Evolutionary conservation across 1,140 invertebrate species (phyloP).

Genomic region (Drosophila teissieri): DNA sequence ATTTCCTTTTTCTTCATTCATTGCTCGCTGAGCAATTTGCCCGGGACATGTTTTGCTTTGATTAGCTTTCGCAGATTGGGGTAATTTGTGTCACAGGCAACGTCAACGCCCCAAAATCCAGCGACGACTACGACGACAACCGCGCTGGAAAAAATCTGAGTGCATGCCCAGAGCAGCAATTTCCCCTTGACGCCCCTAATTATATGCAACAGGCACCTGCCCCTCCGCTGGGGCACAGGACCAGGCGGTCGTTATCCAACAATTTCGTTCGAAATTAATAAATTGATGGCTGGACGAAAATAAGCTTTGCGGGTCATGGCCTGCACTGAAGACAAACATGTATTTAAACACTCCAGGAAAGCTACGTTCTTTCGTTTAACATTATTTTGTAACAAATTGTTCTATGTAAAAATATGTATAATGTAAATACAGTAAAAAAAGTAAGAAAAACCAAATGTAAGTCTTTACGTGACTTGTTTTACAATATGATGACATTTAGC

Average conservation of each 20-base stretch:
- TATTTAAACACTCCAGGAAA: no score
- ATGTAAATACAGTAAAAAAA: no score
- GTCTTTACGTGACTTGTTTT: no score
- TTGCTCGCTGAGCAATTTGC: slow-evolving; percentile 54
- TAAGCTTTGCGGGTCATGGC: slow-evolving; percentile 39
- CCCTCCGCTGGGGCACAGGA: slow-evolving; percentile 1
- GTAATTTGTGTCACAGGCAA: slow-evolving; percentile 74
- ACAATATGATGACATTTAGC: no score
- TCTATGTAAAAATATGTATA: no score
- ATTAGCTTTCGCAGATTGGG: slow-evolving; percentile 71
- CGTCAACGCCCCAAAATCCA: slow-evolving; percentile 58
- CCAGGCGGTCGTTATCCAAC: slow-evolving; percentile 57
- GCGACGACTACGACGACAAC: background rate
- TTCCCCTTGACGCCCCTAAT: slow-evolving; percentile 52
- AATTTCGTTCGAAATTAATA: slow-evolving; percentile 79
- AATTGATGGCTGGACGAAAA: slow-evolving; percentile 70
- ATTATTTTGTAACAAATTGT: no score
- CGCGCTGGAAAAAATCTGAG: slow-evolving; percentile 26
- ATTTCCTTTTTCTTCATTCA: slow-evolving; percentile 43
- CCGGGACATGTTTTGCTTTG: slow-evolving; percentile 72
- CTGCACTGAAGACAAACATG: slow-evolving; percentile 4
- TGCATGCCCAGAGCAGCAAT: slow-evolving; percentile 49
- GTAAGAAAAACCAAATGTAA: no score
- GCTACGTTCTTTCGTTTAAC: no score
- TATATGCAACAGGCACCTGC: slow-evolving; percentile 74